These are phyloP conservation scores for Pygoscelis antarcticus DNA, from an alignment of 2,113 vertebrate species.

Conservation along the genomic window DNA sequence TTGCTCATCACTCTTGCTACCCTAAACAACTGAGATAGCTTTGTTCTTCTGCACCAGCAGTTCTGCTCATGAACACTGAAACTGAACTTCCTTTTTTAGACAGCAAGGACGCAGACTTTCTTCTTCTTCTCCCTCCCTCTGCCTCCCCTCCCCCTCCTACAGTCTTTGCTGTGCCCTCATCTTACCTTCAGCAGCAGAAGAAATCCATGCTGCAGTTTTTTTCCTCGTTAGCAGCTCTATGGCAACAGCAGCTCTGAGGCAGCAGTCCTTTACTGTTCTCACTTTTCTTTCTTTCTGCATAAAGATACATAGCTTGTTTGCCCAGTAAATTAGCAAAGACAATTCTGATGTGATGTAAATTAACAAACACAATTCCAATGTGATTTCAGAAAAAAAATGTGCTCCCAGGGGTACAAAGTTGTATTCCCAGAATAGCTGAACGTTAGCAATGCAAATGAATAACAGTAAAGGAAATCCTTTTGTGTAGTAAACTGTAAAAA, in stretches of 20 bases:
- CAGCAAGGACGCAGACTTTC: slow-evolving; percentile 51
- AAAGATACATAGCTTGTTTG: neutral
- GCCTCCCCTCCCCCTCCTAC: slow-evolving; percentile 43
- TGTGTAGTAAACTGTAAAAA: neutral
- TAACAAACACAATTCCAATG: neutral
- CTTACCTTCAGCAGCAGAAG: slow-evolving; percentile 54
- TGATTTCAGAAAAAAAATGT: neutral
- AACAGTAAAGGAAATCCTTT: neutral
- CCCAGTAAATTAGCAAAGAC: neutral
- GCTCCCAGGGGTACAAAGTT: neutral
- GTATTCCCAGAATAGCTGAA: neutral
- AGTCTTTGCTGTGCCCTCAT: slow-evolving; percentile 52
- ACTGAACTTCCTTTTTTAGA: slow-evolving; percentile 66
- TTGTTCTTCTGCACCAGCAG: slow-evolving; percentile 57
- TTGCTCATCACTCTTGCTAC: slow-evolving; percentile 48
- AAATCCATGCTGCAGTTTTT: slow-evolving; percentile 58
- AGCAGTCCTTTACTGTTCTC: slow-evolving; percentile 7
- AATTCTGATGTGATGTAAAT: neutral
- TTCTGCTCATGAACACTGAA: slow-evolving; percentile 32
- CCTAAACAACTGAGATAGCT: slow-evolving; percentile 47
- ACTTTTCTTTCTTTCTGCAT: slow-evolving; percentile 5
- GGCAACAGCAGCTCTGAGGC: slow-evolving; percentile 45
- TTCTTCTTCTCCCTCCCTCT: slow-evolving; percentile 48
- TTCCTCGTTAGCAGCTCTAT: slow-evolving; percentile 43
- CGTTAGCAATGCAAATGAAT: neutral